These are phyloP conservation scores for Hydraecia micacea DNA, from an alignment of 2,888 invertebrate species.

Conservation along the genomic window DNA sequence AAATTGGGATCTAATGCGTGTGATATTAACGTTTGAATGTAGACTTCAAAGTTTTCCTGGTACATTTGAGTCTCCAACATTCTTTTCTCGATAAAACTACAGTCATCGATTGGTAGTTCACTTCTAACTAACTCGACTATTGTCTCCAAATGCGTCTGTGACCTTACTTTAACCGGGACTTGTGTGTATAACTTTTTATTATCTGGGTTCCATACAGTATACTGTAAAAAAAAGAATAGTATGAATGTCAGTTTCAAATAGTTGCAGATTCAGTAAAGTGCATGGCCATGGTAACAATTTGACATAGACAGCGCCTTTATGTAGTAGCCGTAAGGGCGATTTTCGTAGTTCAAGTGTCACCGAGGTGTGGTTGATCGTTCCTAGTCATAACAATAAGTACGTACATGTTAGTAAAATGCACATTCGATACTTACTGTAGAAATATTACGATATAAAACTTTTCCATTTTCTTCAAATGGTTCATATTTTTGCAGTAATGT, in stretches of 20 bases:
- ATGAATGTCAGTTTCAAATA: neutral
- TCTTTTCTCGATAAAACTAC: conserved; percentile 93
- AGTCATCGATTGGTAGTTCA: conserved; percentile 92
- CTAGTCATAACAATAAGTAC: neutral
- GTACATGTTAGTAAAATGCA: neutral
- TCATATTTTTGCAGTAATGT: conserved; percentile 95
- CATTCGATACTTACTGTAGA: conserved; percentile 92
- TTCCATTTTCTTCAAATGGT: conserved; percentile 95
- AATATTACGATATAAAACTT: conserved; percentile 95
- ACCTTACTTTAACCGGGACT: conserved; percentile 94
- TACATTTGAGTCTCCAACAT: conserved; percentile 94
- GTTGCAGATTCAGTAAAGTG: neutral
- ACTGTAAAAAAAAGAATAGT: conserved; percentile 86
- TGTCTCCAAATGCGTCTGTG: conserved; percentile 94
- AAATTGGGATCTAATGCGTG: conserved; percentile 97
- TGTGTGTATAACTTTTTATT: conserved; percentile 95
- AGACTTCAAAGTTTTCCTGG: conserved; percentile 97
- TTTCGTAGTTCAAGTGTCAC: neutral
- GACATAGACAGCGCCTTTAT: neutral
- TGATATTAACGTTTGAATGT: conserved; percentile 97
- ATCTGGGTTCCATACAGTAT: conserved; percentile 96
- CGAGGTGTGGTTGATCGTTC: neutral
- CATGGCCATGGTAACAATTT: neutral
- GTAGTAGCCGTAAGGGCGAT: neutral
- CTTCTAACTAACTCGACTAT: conserved; percentile 95